Evolutionary conservation across 2,113 vertebrate species (phyloP), one percentile per base, ranked within the genome.

Genomic region (Sebastes schlegelii): DNA sequence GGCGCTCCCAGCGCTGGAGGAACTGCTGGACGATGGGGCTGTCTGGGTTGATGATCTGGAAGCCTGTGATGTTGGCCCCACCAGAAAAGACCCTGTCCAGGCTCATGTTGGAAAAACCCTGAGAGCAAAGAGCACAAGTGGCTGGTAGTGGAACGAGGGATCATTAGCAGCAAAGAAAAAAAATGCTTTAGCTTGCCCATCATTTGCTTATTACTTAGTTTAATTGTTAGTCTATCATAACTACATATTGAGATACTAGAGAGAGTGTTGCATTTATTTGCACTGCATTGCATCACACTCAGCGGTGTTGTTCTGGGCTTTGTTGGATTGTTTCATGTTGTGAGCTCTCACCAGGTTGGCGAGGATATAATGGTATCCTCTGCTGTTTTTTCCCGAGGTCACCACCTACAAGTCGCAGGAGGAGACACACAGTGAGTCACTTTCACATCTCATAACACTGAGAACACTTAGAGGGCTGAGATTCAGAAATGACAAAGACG

Each of bases 331-430:
- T 85, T 74, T 74, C 61, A 73, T 82, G 60, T 70, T 84, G 69
- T 3, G 1, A 79, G 78, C 66, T 75, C 97, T 98, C 96, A 99
- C 98, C 98, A 99, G 96, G 93, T 99, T 99, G 91, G 98, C 98
- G 60, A 99, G 95, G 95, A 99, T 98, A 91, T 99, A 99, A 94
- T 99, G 98, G 94, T 98, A 99, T 90, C 98, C 98, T 96, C 97
- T 95, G 77, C 96, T 96, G 93, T 99, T 98, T 91, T 99, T 99
- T 75, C 97, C 98, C 0, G 98, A 96, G 93, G 94, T 95, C 92
- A 97, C 97, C 88, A 98, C 97, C 98, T 99, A 95, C 84, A 86
- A 71, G 90, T 66, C 46, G 89, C 92, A 94, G 92, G 92, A 93
- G 93, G 81, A 87, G 26, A 89, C 74, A 60, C 63, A 75, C 67